Percentiles rank a stretch among this genome's conserved stretches.
Evolutionary conservation across 2,888 invertebrate species (phyloP).

Genomic region (Clivina fossor): DNA sequence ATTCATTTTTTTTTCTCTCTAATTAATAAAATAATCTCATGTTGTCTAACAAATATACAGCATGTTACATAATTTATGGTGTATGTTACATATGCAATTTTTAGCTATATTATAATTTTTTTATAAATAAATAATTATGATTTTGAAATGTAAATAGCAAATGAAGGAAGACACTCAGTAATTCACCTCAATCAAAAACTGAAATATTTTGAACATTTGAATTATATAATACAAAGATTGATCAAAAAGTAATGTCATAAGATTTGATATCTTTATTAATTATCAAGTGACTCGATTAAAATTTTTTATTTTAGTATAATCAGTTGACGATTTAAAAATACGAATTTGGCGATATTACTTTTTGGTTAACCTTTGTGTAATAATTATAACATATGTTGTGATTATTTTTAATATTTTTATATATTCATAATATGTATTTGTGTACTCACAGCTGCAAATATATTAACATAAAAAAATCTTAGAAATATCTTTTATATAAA

Average conservation of each 20-base stretch:
- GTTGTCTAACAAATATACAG: not conserved
- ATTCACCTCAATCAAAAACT: too few species aligned
- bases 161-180: not conserved
- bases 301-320: too few species aligned
- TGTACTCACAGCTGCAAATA: not conserved
- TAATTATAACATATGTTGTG: not conserved
- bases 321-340: too few species aligned
- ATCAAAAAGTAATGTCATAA: too few species aligned
- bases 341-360: not conserved
- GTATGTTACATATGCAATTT: not conserved
- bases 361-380: not conserved
- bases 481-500: not conserved
- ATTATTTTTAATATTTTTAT: not conserved
- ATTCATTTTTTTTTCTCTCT: not conserved
- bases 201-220: too few species aligned
- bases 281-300: too few species aligned
- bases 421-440: not conserved
- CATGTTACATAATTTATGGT: not conserved
- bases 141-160: not conserved
- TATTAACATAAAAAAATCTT: slow-evolving; percentile 1
- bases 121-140: not conserved
- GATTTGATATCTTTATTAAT: too few species aligned
- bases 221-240: too few species aligned
- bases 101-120: not conserved
- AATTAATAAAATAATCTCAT: not conserved